Percentiles rank a stretch among this genome's conserved stretches.
Evolutionary conservation across 2,888 invertebrate genomes (phyloP).

Genomic region (Alviniconcha strummeri): DNA sequence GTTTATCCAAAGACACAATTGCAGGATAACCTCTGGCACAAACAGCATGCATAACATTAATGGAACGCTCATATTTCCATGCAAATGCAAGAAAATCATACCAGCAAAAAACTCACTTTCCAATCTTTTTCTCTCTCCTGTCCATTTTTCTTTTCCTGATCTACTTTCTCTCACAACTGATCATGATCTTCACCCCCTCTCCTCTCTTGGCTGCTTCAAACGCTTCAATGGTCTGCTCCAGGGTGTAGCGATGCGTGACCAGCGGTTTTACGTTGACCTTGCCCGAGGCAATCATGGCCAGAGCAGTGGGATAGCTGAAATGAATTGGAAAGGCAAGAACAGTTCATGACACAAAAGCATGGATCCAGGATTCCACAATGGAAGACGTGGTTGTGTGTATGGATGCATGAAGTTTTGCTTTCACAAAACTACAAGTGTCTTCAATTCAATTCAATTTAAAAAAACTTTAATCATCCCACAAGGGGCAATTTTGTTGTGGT

Average conservation of each 20-base stretch:
- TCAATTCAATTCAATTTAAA: too few species aligned
- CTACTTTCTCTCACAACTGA: constrained; percentile 36
- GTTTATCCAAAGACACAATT: too few species aligned
- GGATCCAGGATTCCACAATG: too few species aligned
- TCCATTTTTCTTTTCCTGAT: neutral
- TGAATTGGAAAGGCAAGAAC: neutral
- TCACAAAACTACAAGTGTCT: too few species aligned
- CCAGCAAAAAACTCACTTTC: neutral
- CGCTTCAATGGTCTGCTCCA: constrained; percentile 80
- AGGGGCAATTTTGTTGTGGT: too few species aligned
- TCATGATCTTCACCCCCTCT: constrained; percentile 81
- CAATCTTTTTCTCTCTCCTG: neutral
- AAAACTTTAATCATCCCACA: too few species aligned
- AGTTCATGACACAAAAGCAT: too few species aligned
- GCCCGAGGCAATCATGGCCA: constrained; percentile 68
- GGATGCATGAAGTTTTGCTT: too few species aligned
- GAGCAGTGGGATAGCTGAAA: constrained; percentile 70
- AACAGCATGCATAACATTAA: too few species aligned
- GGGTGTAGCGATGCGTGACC: constrained; percentile 65
- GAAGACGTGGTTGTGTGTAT: too few species aligned
- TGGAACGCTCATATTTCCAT: neutral
- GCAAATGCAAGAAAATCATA: neutral
- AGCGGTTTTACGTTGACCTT: constrained; percentile 67
- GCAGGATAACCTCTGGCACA: too few species aligned
- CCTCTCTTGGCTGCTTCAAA: constrained; percentile 88